Evolutionary conservation across 2,113 vertebrate species (phyloP).

Genomic region (Lucifuga dentata): DNA sequence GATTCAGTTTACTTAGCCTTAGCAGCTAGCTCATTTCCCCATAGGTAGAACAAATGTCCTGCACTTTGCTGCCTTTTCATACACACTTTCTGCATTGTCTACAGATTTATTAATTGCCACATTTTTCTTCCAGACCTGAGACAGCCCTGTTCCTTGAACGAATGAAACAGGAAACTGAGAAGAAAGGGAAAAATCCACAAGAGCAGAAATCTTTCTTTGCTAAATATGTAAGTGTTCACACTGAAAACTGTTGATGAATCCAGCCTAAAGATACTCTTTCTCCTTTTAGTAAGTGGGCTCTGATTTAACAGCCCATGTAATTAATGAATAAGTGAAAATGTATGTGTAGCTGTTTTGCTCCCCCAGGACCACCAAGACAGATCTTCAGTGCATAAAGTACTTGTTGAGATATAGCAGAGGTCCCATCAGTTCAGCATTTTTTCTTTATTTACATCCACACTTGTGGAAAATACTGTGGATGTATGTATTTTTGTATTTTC

Average conservation of each 20-base stretch:
- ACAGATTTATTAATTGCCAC: constrained; percentile 34
- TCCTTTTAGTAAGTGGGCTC: constrained; percentile 1
- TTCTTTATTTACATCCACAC: neutral
- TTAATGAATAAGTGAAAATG: constrained; percentile 27
- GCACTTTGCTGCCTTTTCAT: neutral
- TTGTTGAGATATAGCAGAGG: constrained; percentile 2
- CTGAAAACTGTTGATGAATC: constrained; percentile 11
- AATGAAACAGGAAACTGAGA: constrained; percentile 90
- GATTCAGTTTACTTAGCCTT: constrained; percentile 8
- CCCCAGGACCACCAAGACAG: neutral
- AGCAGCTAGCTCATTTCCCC: constrained; percentile 3
- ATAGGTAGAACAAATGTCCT: constrained; percentile 1
- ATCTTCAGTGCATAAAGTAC: neutral
- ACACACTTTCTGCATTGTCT: neutral
- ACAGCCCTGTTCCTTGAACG: constrained; percentile 89
- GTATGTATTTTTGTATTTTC: neutral
- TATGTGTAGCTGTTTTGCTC: neutral
- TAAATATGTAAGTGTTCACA: constrained; percentile 89
- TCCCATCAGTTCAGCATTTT: neutral
- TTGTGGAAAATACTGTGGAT: too few species aligned
- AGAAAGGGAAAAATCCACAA: constrained; percentile 92
- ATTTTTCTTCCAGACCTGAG: constrained; percentile 83
- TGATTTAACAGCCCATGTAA: constrained; percentile 2
- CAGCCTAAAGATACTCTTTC: neutral
- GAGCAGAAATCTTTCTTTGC: constrained; percentile 96